Percentiles rank a stretch among this genome's conserved stretches.
These are phyloP conservation scores for Belgica antarctica DNA, from an alignment of 2,888 invertebrate genomes.

Conservation along the genomic window DNA sequence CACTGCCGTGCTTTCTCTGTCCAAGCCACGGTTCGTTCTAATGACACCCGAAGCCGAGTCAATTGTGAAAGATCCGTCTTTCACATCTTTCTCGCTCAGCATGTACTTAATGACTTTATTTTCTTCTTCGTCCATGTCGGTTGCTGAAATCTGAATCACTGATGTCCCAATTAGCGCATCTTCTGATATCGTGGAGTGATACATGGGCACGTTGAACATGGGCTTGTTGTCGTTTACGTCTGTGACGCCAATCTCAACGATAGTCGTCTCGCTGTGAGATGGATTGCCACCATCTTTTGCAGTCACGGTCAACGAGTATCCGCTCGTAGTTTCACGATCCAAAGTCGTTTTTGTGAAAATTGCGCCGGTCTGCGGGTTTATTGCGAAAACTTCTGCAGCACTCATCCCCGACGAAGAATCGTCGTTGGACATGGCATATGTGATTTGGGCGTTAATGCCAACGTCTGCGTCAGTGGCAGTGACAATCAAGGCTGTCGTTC, in stretches of 20 bases:
- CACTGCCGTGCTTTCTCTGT: conserved; percentile 82
- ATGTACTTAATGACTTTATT: conserved; percentile 85
- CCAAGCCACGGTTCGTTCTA: conserved; percentile 82
- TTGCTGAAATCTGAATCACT: conserved; percentile 74
- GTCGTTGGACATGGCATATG: conserved; percentile 68
- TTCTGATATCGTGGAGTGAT: conserved; percentile 79
- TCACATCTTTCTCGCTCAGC: conserved; percentile 68
- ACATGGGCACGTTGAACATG: conserved; percentile 75
- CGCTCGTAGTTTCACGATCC: conserved; percentile 78
- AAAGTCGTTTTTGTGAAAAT: conserved; percentile 80
- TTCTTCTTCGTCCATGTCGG: conserved; percentile 79
- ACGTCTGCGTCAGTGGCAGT: conserved; percentile 93
- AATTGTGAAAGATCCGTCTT: conserved; percentile 87
- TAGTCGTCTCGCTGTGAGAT: conserved; percentile 87
- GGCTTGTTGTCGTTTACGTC: conserved; percentile 97
- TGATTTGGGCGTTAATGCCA: conserved; percentile 88
- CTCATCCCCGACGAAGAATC: conserved; percentile 61
- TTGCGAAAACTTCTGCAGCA: conserved; percentile 72
- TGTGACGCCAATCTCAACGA: conserved; percentile 89
- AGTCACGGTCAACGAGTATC: conserved; percentile 85
- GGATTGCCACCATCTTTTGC: conserved; percentile 92
- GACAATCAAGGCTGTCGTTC: conserved; percentile 87
- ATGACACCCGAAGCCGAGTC: conserved; percentile 91
- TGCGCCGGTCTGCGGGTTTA: conserved; percentile 91
- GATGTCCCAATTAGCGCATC: conserved; percentile 81